These are phyloP conservation scores for Muscicapa striata DNA, from an alignment of 2,797 vertebrate genomes.

Conservation along the genomic window DNA sequence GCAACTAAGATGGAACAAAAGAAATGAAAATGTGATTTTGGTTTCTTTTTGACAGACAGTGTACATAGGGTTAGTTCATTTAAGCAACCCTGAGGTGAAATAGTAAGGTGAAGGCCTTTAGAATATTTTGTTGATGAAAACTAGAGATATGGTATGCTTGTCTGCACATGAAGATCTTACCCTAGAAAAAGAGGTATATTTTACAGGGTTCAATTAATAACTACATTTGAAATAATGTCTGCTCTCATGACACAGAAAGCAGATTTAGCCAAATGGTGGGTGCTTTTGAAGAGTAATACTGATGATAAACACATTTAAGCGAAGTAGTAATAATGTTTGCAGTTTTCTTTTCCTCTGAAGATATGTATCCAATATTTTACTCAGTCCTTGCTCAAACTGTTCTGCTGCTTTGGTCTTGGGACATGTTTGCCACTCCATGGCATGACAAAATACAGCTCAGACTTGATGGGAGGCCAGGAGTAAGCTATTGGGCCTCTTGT, in stretches of 20 bases:
- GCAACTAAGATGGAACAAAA: conserved; percentile 52
- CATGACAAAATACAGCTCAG: neutral
- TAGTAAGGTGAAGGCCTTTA: neutral
- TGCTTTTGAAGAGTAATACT: neutral
- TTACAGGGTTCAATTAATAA: conserved; percentile 11
- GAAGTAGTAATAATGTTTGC: neutral
- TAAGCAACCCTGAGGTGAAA: conserved; percentile 64
- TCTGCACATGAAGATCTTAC: conserved; percentile 47
- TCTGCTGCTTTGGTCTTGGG: neutral
- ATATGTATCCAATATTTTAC: neutral
- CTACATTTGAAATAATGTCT: neutral
- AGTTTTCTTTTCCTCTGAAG: neutral
- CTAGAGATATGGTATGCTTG: conserved; percentile 8
- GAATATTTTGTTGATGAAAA: conserved; percentile 48
- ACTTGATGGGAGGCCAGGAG: neutral
- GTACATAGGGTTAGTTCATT: conserved; percentile 66
- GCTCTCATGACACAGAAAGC: neutral
- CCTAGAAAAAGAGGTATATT: neutral
- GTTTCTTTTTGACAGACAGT: conserved; percentile 69
- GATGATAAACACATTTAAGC: neutral
- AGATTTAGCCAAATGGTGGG: neutral
- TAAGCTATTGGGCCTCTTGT: neutral
- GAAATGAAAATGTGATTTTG: conserved; percentile 62
- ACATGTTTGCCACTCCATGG: neutral
- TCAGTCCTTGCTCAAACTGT: neutral